Conservation (phyloP, 2,113 vertebrate species). For the Ploceus nigricollis region DNA sequence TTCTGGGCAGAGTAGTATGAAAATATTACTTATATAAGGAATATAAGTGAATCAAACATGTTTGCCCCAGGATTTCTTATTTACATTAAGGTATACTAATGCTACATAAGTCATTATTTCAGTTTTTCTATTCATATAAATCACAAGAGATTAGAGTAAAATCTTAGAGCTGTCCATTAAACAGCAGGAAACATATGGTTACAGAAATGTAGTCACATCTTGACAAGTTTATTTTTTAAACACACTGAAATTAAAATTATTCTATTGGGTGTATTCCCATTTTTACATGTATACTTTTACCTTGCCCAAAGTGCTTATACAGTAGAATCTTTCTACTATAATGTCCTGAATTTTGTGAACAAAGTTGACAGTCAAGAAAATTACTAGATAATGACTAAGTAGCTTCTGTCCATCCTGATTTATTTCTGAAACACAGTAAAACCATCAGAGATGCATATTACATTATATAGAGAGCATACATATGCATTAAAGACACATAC, state of each 20-base stretch:
- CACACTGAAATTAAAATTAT: neutral
- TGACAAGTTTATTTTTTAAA: constrained; percentile 14
- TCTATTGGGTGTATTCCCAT: neutral
- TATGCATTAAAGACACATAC: constrained; percentile 46
- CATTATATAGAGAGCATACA: constrained; percentile 1
- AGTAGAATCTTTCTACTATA: neutral
- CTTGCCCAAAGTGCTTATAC: neutral
- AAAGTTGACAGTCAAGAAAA: neutral
- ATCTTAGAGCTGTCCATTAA: constrained; percentile 4
- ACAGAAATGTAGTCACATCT: constrained; percentile 2
- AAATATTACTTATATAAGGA: neutral
- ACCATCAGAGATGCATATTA: neutral
- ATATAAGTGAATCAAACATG: neutral
- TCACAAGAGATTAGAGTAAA: neutral
- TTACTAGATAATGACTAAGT: neutral
- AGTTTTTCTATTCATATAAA: constrained; percentile 9
- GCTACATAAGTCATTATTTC: neutral
- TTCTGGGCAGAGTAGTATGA: neutral
- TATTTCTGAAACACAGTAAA: neutral
- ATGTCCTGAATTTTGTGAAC: neutral
- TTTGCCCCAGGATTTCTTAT: neutral
- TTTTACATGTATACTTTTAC: neutral
- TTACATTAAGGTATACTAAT: neutral
- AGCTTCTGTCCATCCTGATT: neutral
- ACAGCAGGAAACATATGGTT: constrained; percentile 8